These are phyloP conservation scores for Beaufortia kweichowensis DNA, from an alignment of 2,113 vertebrate species.

Conservation along the genomic window DNA sequence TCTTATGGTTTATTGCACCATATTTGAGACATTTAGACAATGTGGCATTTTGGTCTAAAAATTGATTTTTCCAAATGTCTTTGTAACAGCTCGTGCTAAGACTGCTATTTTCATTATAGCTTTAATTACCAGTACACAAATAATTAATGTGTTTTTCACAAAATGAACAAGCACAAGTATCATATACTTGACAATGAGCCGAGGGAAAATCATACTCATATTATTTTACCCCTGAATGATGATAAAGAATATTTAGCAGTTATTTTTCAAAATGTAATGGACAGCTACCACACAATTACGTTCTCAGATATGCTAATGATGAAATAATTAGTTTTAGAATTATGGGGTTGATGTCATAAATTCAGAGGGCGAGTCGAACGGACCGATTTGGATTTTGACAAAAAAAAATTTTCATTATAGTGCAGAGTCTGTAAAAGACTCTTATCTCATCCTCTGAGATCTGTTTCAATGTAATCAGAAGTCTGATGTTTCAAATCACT, in stretches of 20 bases:
- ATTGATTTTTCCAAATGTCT: background rate
- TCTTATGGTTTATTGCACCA: background rate
- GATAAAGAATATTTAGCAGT: conserved; percentile 28
- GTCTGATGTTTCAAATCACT: background rate
- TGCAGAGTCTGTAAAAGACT: conserved; percentile 4
- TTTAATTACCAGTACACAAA: background rate
- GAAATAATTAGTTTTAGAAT: conserved; percentile 57
- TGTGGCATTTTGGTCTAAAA: background rate
- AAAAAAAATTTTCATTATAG: background rate
- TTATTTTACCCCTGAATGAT: background rate
- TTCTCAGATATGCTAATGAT: conserved; percentile 45
- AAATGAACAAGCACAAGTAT: background rate
- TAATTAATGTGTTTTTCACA: background rate
- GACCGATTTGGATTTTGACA: conserved; percentile 1
- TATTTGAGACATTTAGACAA: background rate
- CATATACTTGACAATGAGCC: background rate
- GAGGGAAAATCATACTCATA: background rate
- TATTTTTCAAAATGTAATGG: conserved; percentile 49
- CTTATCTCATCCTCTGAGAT: conserved; percentile 7
- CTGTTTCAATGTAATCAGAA: conserved; percentile 11
- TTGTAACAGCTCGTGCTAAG: background rate
- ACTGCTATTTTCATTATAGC: background rate
- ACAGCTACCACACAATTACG: conserved; percentile 50
- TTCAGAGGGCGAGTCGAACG: conserved; percentile 31
- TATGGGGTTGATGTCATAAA: conserved; percentile 55